These are phyloP conservation scores for Pangasianodon gigas DNA, from an alignment of 2,113 vertebrate genomes.

Conservation along the genomic window DNA sequence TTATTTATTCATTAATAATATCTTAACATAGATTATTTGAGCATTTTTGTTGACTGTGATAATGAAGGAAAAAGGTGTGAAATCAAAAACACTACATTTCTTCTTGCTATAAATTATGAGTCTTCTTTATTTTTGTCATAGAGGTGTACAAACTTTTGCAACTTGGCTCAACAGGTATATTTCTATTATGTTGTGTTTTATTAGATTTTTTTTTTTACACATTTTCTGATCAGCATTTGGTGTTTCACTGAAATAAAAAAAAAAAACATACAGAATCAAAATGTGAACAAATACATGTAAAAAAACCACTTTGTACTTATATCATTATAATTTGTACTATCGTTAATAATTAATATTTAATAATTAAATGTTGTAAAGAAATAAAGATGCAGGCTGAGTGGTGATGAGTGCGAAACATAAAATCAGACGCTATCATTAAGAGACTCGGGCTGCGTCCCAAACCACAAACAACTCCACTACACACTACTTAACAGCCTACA, in stretches of 20 bases:
- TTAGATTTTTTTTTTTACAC: neutral
- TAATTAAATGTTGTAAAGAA: neutral
- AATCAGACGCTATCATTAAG: neutral
- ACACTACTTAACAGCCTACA: neutral
- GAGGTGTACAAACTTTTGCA: neutral
- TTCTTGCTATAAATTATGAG: neutral
- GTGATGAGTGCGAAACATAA: neutral
- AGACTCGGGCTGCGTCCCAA: neutral
- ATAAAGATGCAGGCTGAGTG: neutral
- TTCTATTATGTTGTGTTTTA: neutral
- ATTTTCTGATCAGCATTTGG: neutral
- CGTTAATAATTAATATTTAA: neutral
- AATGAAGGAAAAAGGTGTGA: neutral
- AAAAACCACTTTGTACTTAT: neutral
- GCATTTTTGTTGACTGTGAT: neutral
- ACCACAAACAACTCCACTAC: neutral
- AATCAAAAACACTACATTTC: neutral
- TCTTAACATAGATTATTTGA: neutral
- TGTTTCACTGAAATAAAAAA: neutral
- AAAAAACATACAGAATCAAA: neutral
- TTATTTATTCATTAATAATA: neutral
- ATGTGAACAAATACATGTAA: neutral
- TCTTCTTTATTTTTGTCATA: neutral
- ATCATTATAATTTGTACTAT: neutral
- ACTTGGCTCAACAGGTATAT: neutral